Evolutionary conservation across 2,888 invertebrate species (phyloP).

Genomic region (Hanleya hanleyi): DNA sequence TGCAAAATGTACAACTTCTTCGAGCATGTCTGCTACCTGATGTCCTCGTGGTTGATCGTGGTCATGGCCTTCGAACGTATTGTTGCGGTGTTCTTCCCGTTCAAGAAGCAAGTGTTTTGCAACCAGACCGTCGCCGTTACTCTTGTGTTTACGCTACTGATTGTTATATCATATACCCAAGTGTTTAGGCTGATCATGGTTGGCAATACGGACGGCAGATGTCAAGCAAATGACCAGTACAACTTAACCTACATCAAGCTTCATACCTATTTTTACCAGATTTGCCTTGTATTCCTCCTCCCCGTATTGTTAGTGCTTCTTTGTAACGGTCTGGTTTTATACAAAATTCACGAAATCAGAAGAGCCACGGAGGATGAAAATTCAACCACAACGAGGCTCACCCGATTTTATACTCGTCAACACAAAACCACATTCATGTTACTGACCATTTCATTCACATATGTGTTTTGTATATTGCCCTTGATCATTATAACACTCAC

Average conservation of each 20-base stretch:
- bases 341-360: slow-evolving; percentile 49
- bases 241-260: slow-evolving; percentile 48
- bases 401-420: slow-evolving; percentile 25
- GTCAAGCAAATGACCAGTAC: slow-evolving; percentile 13
- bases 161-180: slow-evolving; percentile 58
- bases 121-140: slow-evolving; percentile 58
- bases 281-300: slow-evolving; percentile 54
- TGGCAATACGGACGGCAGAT: slow-evolving; percentile 25
- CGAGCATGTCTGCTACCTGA: slow-evolving; percentile 61
- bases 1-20: slow-evolving; percentile 65
- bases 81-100: slow-evolving; percentile 66
- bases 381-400: slow-evolving; percentile 6
- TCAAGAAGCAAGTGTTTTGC: slow-evolving; percentile 57
- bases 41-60: slow-evolving; percentile 70
- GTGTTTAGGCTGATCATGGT: slow-evolving; percentile 60
- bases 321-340: slow-evolving; percentile 60
- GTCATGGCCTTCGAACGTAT: slow-evolving; percentile 67
- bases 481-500: slow-evolving; percentile 52
- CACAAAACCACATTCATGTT: slow-evolving; percentile 62
- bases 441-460: slow-evolving; percentile 57
- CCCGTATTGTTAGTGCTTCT: slow-evolving; percentile 62
- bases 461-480: slow-evolving; percentile 57
- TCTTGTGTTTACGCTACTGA: slow-evolving; percentile 53
- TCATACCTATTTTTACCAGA: slow-evolving; percentile 63
- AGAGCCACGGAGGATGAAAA: slow-evolving; percentile 12